These are phyloP conservation scores for Nomada hirtipes DNA, from an alignment of 2,888 invertebrate genomes.

Conservation along the genomic window DNA sequence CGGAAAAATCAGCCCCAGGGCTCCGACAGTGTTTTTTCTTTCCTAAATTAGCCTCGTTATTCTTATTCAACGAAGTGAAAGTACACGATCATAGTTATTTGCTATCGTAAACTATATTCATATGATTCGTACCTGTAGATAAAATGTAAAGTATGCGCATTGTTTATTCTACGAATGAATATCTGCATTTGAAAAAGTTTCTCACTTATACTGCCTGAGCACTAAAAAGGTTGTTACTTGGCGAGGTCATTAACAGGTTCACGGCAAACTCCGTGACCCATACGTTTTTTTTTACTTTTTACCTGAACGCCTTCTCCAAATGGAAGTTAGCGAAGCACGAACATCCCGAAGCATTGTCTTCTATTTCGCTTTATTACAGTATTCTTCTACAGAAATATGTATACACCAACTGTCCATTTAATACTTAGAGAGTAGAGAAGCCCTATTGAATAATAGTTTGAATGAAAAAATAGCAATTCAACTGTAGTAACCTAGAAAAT, in stretches of 20 bases:
- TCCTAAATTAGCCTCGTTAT: neutral
- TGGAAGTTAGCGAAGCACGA: neutral
- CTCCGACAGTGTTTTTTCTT: neutral
- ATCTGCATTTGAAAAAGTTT: neutral
- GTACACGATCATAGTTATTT: neutral
- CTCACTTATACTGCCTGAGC: neutral
- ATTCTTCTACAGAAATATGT: neutral
- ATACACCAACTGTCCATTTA: no score
- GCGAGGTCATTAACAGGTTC: neutral
- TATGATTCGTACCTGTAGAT: neutral
- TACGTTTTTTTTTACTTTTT: neutral
- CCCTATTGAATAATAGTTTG: no score
- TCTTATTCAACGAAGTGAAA: slow-evolving; percentile 3
- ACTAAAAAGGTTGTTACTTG: neutral
- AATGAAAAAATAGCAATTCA: no score
- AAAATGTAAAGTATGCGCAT: no score
- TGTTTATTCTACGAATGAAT: no score
- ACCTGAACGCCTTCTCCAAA: neutral
- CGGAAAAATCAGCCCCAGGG: neutral
- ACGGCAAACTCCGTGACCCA: neutral
- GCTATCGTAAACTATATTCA: neutral
- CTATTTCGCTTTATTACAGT: neutral
- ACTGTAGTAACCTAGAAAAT: no score
- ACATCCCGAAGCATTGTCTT: neutral
- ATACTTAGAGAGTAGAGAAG: no score